Evolutionary conservation across 30 jellyfish, hydroid and myxozoan species (phyloP), one percentile per base, ranked within the genome.

Genomic region (Chironex yamaguchii): DNA sequence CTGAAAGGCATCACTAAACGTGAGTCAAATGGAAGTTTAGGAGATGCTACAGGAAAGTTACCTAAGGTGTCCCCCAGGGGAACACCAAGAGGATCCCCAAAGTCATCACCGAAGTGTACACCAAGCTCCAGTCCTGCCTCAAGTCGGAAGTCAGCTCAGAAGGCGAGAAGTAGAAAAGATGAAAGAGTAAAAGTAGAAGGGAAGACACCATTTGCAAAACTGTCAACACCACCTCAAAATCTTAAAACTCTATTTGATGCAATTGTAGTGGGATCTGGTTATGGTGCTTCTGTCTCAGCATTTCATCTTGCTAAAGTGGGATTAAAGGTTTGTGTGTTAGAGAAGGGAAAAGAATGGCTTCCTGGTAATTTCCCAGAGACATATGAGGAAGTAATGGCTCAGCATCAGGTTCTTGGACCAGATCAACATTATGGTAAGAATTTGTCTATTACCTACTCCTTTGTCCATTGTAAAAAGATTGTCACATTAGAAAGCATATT

Each of bases 341-440:
- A 67, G 22, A 22, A 31, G 4, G 80, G 80, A 14, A 67, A 67
- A 67, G 80, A 67, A 67, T 67, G 80, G 80, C 67, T 67, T 14
- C 80, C 80, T 67, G 80, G 80, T n/a, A 22, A 67, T 67, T 67
- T 67, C 22, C 80, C 80, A 6, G 80, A 67, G 67, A 67, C 53
- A 4, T 67, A 20, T 67, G 20, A 67, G 22, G 80, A 67, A 3
- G 80, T 31, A 23, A 3, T 31, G 22, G 29, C 23, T 6, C 3
- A 22, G 17, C 20, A 11, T 17, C 80, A 67, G 29, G 22, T 9
- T 17, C 58, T 6, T 42, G 58, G 58, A 42, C 58, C 58, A 42
- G 58, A 42, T 6, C 13, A 17, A 42, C 9, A 42, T 42, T 6
- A 17, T 42, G 58, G 58, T 42, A 42, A 42, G n/a, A n/a, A n/a